Evolutionary conservation across 1,140 invertebrate genomes (phyloP), one percentile per base, ranked within the genome.

Genomic region (Cataglyphis hispanica): DNA sequence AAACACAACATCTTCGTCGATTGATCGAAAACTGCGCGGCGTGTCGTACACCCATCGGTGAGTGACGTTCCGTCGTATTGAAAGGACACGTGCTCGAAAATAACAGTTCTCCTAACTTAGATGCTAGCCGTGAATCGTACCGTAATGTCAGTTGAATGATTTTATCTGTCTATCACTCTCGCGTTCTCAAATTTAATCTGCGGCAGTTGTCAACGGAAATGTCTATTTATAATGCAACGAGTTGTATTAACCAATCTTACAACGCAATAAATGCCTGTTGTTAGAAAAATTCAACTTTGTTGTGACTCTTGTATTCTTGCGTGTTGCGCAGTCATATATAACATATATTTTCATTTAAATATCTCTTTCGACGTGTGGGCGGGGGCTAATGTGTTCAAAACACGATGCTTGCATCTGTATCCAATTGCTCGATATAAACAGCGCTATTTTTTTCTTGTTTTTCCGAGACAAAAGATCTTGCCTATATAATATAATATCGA

Each of bases 1-100:
- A 97, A 92, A 97, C 97, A 16, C 95, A 97, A 77, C 94, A 96
- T 75, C 95, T 98, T 70, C 96, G 97, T 25, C 96, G 96, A 83
- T 95, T 98, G 31, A 94, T 98, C 56, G 97, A 98, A 93, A 97
- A 97, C 87, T 98, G 98, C 93, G 97, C 97, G 75, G 96, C 97
- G 86, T 98, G 97, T 91, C 91, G 92, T 34, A 88, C 88, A 86
- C 72, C 83, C 64, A 64, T 90, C 85, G 70, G 92, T 92, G 76
- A 90, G 94, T 94, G 86, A 92, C 93, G 92, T 84, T 72, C 70
- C 43, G 84, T 60, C 86, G 87, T 89, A 86, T 88, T 80, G 83
- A 89, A 88, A 86, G 61, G 67, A 50, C 63, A 69, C 25, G 67
- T 64, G 63, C 50, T 66, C 64, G 50, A 53, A 74, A 72, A 31